Evolutionary conservation across 2,113 vertebrate species (phyloP), one percentile per base, ranked within the genome.

Genomic region (Salvelinus fontinalis): DNA sequence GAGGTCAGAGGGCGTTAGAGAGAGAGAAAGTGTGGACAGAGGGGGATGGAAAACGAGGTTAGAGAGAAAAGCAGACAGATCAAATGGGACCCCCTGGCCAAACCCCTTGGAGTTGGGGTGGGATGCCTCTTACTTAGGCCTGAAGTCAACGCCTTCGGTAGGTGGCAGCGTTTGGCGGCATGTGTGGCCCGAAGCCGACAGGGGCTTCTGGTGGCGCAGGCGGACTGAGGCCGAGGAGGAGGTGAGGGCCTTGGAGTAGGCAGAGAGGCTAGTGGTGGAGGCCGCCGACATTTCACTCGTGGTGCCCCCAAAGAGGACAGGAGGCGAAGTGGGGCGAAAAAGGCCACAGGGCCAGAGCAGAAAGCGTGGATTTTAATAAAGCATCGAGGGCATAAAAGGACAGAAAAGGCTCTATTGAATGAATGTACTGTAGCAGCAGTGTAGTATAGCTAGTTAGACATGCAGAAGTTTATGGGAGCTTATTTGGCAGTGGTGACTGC

Each of bases 201-300:
- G 81, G 89, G 94, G 92, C 91, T 93, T 94, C 92, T 93, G 94
- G 94, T 94, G 93, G 91, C 93, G 93, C 91, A 95, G 94, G 88
- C 88, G 92, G 88, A 92, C 83, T 79, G 93, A 94, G 93, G 93
- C 90, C 76, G 93, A 93, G 82, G 93, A 91, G 85, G 92, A 89
- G 65, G 81, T 75, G 27, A 83, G 67, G 60, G 81, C 92, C 84
- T 92, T 88, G 82, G 84, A 29, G 39, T 84, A 83, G n/a, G 93
- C 89, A 88, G 94, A 93, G 20, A 76, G 76, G 86, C 93, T 93
- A 88, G 94, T 92, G 91, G 93, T 86, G 34, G 91, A 89, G 24
- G 49, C 49, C 90, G 93, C 85, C 84, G 93, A 91, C 93, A 93
- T 92, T 93, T 94, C 93, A 85, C 91, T 92, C 94, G 94, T 92